phyloP scores from a whole-genome alignment of 2,888 invertebrate genomes.

The Carcina quercana region DNA sequence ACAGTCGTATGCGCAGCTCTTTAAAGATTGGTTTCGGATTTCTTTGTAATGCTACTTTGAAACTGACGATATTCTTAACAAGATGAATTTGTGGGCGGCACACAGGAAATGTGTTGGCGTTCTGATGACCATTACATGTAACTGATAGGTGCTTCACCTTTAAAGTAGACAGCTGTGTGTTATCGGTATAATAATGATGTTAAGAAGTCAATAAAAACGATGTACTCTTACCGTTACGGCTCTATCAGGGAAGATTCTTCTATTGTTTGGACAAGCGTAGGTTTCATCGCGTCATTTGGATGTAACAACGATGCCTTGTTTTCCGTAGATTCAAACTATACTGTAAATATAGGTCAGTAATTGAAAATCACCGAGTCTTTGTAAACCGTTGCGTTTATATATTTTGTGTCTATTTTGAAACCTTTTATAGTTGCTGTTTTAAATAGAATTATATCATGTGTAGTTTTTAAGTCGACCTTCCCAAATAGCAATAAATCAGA shows the following conservation, averaged over 20 bases:
- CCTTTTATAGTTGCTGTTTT: too few relatives aligned
- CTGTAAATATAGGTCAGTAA: too few relatives aligned
- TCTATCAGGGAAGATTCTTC: conserved; percentile 1
- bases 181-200: conserved; percentile 4
- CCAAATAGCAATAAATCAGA: too few relatives aligned
- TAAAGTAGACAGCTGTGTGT: conserved; percentile 1
- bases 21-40: conserved; percentile 5
- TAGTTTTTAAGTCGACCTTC: too few relatives aligned
- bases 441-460: too few relatives aligned
- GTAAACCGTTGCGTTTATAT: too few relatives aligned
- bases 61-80: conserved; percentile 9
- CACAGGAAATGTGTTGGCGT: conserved; percentile 34
- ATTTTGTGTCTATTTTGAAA: too few relatives aligned
- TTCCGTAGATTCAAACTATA: too few relatives aligned
- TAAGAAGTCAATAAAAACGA: conserved; percentile 11
- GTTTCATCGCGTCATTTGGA: background rate
- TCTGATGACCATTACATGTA: conserved; percentile 23
- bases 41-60: conserved; percentile 1
- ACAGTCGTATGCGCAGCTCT: too few relatives aligned
- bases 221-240: conserved; percentile 15
- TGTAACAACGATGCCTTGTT: too few relatives aligned
- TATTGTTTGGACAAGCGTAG: conserved; percentile 7
- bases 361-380: too few relatives aligned
- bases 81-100: conserved; percentile 18
- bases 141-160: conserved; percentile 18